Evolutionary conservation across 2,797 vertebrate species (phyloP), one percentile per base, ranked within the genome.

Genomic region (Anisognathus igniventris): DNA sequence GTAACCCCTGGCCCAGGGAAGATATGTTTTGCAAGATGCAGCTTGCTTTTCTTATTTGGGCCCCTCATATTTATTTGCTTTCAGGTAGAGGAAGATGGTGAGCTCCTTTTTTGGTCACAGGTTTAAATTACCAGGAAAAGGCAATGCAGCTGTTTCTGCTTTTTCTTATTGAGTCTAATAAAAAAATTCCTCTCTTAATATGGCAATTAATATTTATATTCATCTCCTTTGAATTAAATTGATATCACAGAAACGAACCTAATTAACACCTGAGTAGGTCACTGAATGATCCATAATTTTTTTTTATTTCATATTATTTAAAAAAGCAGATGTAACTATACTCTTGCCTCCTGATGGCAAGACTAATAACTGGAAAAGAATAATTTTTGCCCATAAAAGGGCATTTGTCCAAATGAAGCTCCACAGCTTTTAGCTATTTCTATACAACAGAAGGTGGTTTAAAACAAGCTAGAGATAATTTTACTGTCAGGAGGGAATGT

Each of bases 381-480:
- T 20, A 50, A 21, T 51, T 94, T 75, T 93, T 83, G 42, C 24
- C 25, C 16, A 2, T 67, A 77, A 89, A 76, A 88, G 28, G 50
- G n/a, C 53, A 77, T 85, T 85, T 89, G 37, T 27, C 47, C 37
- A 93, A 87, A 53, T 57, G 10, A 94, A 93, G 60, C 24, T 71
- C 30, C 27, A 57, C 24, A 77, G 68, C 12, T 86, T 95, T 85
- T 58, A 74, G 16, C 37, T 89, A 40, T 77, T 88, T 86, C 71
- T 95, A 37, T 54, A 65, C 14, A 80, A 88, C 24, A 88, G 48
- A 76, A 91, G 27, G 20, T 68, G 68, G 44, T 72, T 84, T 91
- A 86, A 93, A 91, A 64, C 51, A 89, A 93, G 58, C 27, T 67
- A 71, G 35, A 92, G 72, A 48, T 40, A 74, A 88, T 91, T 88